phyloP scores from a whole-genome alignment of 2,797 vertebrate genomes.

The Chloroceryle inda region DNA sequence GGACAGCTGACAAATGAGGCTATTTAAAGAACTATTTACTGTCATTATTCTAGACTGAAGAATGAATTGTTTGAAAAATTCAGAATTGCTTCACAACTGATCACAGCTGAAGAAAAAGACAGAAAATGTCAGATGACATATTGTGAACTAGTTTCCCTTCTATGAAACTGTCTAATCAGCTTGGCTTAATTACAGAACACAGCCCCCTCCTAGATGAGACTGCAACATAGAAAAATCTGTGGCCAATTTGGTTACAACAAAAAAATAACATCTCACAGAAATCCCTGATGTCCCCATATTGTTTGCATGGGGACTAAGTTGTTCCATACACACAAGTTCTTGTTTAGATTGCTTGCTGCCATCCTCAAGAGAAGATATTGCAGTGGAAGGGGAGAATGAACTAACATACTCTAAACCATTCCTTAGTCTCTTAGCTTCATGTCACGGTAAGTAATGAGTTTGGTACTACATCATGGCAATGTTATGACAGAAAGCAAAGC shows the following conservation, averaged over 20 bases:
- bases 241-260: conserved; percentile 34
- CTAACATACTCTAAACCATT: conserved; percentile 61
- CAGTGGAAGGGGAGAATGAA: conserved; percentile 23
- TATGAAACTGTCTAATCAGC: conserved; percentile 26
- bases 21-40: conserved; percentile 65
- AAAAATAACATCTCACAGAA: conserved; percentile 32
- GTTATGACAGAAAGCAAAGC: conserved; percentile 77
- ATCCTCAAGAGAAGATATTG: conserved; percentile 60
- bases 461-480: conserved; percentile 75
- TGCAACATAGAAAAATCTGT: conserved; percentile 36
- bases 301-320: conserved; percentile 66
- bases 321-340: conserved; percentile 59
- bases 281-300: conserved; percentile 50
- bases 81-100: conserved; percentile 40
- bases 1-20: conserved; percentile 54
- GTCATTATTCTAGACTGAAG: conserved; percentile 46
- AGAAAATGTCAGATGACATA: conserved; percentile 45
- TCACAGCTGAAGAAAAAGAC: conserved; percentile 13
- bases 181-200: conserved; percentile 13
- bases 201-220: neutral
- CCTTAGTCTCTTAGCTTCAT: conserved; percentile 62
- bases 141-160: conserved; percentile 1
- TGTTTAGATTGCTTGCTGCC: conserved; percentile 73
- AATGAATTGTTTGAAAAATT: conserved; percentile 54
- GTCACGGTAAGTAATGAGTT: conserved; percentile 72